These are phyloP conservation scores for Capreolus pygargus DNA, from an alignment of 2,113 vertebrate species.

Conservation along the genomic window DNA sequence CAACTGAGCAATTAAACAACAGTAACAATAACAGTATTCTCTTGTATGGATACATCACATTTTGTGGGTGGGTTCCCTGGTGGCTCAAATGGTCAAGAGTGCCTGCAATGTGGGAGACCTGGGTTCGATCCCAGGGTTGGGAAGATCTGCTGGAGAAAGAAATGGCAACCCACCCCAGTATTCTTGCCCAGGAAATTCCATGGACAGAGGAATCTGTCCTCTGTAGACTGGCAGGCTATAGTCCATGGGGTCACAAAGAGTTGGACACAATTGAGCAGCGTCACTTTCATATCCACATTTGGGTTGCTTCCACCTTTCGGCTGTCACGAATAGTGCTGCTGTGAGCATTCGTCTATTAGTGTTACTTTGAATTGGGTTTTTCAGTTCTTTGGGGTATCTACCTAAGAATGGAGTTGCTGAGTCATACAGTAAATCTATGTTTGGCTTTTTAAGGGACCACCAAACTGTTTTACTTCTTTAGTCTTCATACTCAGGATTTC, in stretches of 20 bases:
- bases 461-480: background rate
- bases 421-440: background rate
- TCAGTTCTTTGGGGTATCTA: background rate
- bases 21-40: background rate
- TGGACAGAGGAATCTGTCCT: background rate
- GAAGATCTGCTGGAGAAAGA: background rate
- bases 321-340: background rate
- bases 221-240: background rate
- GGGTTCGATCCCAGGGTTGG: background rate
- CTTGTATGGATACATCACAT: background rate
- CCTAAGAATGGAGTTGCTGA: background rate
- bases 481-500: background rate
- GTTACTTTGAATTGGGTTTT: background rate
- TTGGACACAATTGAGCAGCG: background rate
- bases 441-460: background rate
- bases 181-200: background rate
- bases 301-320: background rate
- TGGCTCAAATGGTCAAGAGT: background rate
- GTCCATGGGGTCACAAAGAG: background rate
- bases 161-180: background rate
- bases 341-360: background rate
- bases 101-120: background rate
- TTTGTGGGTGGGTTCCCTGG: background rate
- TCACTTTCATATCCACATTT: background rate
- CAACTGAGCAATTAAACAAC: background rate